Evolutionary conservation across 2,797 vertebrate species (phyloP).

Genomic region (Naso thynnoides): DNA sequence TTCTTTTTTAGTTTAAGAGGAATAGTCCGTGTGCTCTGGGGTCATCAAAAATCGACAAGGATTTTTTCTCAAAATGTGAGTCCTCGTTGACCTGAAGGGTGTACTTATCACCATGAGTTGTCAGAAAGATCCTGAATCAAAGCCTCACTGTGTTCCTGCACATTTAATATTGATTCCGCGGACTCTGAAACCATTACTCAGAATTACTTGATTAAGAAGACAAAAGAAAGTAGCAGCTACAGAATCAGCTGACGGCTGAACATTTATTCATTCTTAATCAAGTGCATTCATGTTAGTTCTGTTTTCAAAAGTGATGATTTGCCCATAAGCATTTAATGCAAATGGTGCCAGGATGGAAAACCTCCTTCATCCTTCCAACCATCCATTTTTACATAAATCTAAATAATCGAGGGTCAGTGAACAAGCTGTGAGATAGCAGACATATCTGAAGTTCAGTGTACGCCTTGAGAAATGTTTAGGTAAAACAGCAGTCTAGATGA

Average conservation of each 20-base stretch:
- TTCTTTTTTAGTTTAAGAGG: not conserved
- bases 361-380: not conserved
- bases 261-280: not conserved
- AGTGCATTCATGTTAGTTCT: not conserved
- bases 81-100: not conserved
- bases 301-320: slow-evolving; percentile 7
- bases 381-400: slow-evolving; percentile 55
- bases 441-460: slow-evolving; percentile 48
- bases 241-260: not conserved
- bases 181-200: slow-evolving; percentile 2
- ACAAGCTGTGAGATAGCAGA: slow-evolving; percentile 30
- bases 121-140: slow-evolving; percentile 11
- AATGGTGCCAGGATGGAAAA: slow-evolving; percentile 28
- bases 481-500: slow-evolving; percentile 35
- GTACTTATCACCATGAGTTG: not conserved
- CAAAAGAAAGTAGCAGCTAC: not conserved
- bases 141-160: not conserved
- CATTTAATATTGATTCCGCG: slow-evolving; percentile 6
- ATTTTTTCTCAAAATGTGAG: slow-evolving; percentile 20
- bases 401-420: slow-evolving; percentile 59
- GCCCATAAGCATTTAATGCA: slow-evolving; percentile 24
- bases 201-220: not conserved
- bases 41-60: not conserved
- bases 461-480: slow-evolving; percentile 49
- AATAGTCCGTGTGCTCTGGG: not conserved